A percentile compares a stretch with the other conserved stretches of the same genome.
phyloP scores from a whole-genome alignment of 1,140 invertebrate species.

The Marisa cornuarietis region DNA sequence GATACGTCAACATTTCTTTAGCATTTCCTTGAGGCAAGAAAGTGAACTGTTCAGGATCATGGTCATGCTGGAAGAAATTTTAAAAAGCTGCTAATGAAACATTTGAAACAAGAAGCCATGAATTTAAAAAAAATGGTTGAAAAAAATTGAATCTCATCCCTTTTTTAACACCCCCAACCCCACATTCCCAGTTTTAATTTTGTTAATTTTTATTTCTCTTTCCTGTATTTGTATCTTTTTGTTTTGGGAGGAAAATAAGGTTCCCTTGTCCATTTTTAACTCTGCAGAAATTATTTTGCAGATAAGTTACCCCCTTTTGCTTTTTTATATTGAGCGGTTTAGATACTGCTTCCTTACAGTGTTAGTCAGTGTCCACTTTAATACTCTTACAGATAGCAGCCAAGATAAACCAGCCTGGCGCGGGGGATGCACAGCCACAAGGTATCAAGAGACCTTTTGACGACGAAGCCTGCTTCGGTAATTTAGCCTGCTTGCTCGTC shows the following conservation, averaged over 20 bases:
- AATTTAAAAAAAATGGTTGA: too few relatives aligned
- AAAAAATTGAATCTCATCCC: too few relatives aligned
- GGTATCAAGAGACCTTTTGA: slow-evolving; percentile 78
- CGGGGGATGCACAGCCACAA: slow-evolving; percentile 68
- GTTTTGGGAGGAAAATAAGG: neutral
- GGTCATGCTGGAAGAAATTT: too few relatives aligned
- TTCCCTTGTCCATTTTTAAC: neutral
- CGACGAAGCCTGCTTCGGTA: slow-evolving; percentile 73
- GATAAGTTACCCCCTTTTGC: slow-evolving; percentile 24
- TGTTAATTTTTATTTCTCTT: too few relatives aligned
- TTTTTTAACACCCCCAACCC: too few relatives aligned
- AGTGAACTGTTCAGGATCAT: too few relatives aligned
- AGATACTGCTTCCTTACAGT: neutral
- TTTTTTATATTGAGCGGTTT: neutral
- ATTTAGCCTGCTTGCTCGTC: slow-evolving; percentile 33
- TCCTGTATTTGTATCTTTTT: neutral
- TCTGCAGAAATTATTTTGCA: neutral
- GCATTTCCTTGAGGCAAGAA: too few relatives aligned
- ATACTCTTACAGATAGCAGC: slow-evolving; percentile 79
- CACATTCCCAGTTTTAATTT: too few relatives aligned
- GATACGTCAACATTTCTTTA: too few relatives aligned
- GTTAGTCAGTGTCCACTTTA: slow-evolving; percentile 14
- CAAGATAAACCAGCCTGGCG: slow-evolving; percentile 79
- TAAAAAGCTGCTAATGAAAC: too few relatives aligned
- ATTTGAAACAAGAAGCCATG: too few relatives aligned